These are phyloP conservation scores for Stylophora pistillata DNA, from an alignment of 64 coral and sea anemone genomes.

Conservation along the genomic window DNA sequence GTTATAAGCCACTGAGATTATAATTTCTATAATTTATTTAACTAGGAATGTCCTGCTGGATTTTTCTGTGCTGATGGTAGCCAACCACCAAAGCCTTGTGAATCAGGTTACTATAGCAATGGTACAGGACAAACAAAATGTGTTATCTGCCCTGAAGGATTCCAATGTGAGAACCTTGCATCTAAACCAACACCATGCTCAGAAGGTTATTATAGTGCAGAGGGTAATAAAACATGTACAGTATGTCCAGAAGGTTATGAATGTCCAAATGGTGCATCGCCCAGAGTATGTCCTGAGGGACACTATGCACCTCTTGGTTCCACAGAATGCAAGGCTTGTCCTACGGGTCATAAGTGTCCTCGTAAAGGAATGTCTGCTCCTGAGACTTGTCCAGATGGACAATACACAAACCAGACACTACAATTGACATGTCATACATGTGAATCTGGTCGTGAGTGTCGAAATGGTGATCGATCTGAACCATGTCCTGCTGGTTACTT, in stretches of 20 bases:
- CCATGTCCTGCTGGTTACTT: constrained; percentile 82
- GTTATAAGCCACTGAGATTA: neutral
- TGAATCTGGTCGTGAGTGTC: constrained; percentile 80
- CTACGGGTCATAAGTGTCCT: constrained; percentile 73
- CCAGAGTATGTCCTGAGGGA: constrained; percentile 51
- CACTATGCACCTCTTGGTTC: constrained; percentile 47
- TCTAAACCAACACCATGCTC: constrained; percentile 71
- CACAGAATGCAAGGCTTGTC: constrained; percentile 63
- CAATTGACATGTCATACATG: constrained; percentile 76
- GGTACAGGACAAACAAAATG: constrained; percentile 80
- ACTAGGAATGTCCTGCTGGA: constrained; percentile 83
- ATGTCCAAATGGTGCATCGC: constrained; percentile 77
- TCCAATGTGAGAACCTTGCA: constrained; percentile 73
- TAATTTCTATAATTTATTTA: neutral
- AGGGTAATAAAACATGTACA: constrained; percentile 78
- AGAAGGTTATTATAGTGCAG: constrained; percentile 72
- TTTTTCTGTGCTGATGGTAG: constrained; percentile 64
- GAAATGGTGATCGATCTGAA: constrained; percentile 68
- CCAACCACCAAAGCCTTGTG: constrained; percentile 83
- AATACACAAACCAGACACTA: constrained; percentile 77
- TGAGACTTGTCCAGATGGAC: constrained; percentile 75
- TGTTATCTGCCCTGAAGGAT: constrained; percentile 89
- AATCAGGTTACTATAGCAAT: constrained; percentile 85
- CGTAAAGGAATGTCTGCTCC: constrained; percentile 61
- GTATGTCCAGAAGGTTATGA: constrained; percentile 82